Evolutionary conservation across 2,113 vertebrate genomes (phyloP), one percentile per base, ranked within the genome.

Genomic region (Oreochromis spilurus): DNA sequence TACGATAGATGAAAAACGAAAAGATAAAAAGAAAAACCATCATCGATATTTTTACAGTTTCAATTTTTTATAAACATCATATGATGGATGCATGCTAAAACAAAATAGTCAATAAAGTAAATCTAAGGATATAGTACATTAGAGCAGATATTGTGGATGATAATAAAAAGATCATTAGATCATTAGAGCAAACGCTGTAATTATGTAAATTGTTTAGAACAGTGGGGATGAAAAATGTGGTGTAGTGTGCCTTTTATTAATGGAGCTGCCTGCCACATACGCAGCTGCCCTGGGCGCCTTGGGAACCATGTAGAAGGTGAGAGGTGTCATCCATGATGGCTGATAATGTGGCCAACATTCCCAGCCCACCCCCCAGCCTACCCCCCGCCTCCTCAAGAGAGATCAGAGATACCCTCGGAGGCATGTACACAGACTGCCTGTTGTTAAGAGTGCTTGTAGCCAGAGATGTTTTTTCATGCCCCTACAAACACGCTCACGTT

Each of bases 311-410:
- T 14, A 75, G 43, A 88, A 83, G 85, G 48, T 85, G 31, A 52
- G 78, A 82, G 53, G 75, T 85, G 86, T 85, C 65, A 48, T 84
- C 81, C 67, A 60, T 90, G 87, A 91, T 87, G 85, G 88, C 88
- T 82, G 86, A 90, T 89, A 84, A 90, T 88, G 62, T 84, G 75
- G 40, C 67, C 87, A 83, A 93, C 90, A 85, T 90, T 36, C 60
- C 17, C 31, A 34, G 5, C 31, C 4, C 31, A 6, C 13, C 13
- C 55, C 55, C 55, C 13, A 14, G 0, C 4, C 24, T 14, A 9
- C 3, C 31, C 16, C 58, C 58, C 36, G 4, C 77, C 38, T 80
- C 38, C 79, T 65, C 24, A 0, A 58, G 83, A 84, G 83, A 87
- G 84, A 58, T 21, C 10, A 50, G 53, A 34, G n/a, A 67, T 77